These are phyloP conservation scores for Ceriagrion tenellum DNA, from an alignment of 2,888 invertebrate species.

Conservation along the genomic window DNA sequence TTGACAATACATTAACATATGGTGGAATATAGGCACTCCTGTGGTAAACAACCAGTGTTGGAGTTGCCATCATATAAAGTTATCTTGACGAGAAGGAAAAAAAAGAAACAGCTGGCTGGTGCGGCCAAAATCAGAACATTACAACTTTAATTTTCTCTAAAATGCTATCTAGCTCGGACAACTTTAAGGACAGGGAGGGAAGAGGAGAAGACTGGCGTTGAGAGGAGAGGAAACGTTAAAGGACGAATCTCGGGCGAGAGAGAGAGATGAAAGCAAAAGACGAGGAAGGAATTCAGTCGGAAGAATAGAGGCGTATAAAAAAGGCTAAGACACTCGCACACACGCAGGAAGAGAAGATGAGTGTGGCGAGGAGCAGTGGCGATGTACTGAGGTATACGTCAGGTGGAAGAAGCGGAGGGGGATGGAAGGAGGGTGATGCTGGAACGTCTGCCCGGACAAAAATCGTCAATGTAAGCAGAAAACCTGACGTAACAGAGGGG, in stretches of 20 bases:
- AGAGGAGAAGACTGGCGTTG: not conserved
- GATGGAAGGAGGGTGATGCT: not conserved
- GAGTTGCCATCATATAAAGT: too few relatives aligned
- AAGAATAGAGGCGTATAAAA: not conserved
- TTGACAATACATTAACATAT: too few relatives aligned
- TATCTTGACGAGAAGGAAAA: too few relatives aligned
- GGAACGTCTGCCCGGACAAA: constrained; percentile 30
- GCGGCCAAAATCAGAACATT: too few relatives aligned
- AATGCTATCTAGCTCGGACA: too few relatives aligned
- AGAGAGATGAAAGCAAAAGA: not conserved
- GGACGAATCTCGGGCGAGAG: not conserved
- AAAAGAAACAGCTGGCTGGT: too few relatives aligned
- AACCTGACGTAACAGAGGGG: constrained; percentile 17
- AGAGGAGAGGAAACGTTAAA: not conserved
- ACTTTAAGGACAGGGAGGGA: not conserved
- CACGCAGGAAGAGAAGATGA: not conserved
- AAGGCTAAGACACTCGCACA: not conserved
- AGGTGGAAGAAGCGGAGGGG: not conserved
- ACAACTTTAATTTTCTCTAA: too few relatives aligned
- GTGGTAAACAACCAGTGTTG: too few relatives aligned
- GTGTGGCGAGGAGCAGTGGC: not conserved
- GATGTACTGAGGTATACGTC: not conserved
- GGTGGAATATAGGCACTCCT: too few relatives aligned
- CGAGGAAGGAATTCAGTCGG: not conserved
- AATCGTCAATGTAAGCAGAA: constrained; percentile 58